Base-by-base conservation (phyloP, 2,888 invertebrate species). In the Eurois occulta region DNA sequence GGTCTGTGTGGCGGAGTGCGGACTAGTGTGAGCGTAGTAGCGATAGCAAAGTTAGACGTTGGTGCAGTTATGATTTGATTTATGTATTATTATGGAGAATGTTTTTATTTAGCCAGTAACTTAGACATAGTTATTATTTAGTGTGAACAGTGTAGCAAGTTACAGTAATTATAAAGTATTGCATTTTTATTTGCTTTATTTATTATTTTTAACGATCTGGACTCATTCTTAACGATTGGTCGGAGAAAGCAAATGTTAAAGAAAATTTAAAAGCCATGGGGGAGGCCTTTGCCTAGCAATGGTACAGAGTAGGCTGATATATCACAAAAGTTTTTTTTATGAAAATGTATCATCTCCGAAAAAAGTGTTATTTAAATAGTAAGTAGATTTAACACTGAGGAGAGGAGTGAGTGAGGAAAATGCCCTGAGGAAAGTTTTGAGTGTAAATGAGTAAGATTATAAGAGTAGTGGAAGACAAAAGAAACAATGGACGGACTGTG, bases 1-100 rank as follows among this genome's bases (percentile, higher is more conserved):
- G 48, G 52, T 70, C n/a, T 43, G 55, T 72, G 77, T 73, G 88
- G 81, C 84, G 86, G 83, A 85, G 86, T 84, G 87, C 68, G 88
- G 80, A 85, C 85, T 85, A 86, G 86, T 86, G 87, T 78, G 75
- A 67, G 24, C 18, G 41, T n/a, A 21, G 89, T 77, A 90, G 66
- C 72, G 90, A 64, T 72, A 86, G 90, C 77, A 82, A 3, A 70
- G 10, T 78, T 84, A 83, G 13, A 18, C 46, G 41, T 13, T 21
- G 41, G 1, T 48, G n/a, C n/a, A n/a, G n/a, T n/a, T n/a, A 48
- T 32, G n/a, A 64, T 72, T 64, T 21, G 38, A 46, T 32, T 75
- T 72, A 18, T 18, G 13, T 18, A 0, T 21, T 65, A 21, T 1
- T 18, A 32, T 18, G 2, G 58, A 11, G 7, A 6, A 24, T 32